Evolutionary conservation across 1,140 invertebrate genomes (phyloP), one percentile per base, ranked within the genome.

Genomic region (Sweltsa coloradensis): DNA sequence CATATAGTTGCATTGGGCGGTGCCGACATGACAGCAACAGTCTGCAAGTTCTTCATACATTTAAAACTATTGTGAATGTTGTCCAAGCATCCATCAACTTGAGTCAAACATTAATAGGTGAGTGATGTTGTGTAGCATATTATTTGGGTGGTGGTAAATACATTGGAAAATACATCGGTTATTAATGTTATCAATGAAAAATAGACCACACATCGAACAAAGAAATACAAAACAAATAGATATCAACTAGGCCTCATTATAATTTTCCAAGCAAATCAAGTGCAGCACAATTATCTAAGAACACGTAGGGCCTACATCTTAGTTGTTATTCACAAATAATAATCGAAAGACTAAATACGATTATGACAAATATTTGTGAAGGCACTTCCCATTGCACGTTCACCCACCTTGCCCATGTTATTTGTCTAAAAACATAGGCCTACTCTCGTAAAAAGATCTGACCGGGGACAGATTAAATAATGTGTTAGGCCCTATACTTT

Each of bases 21-120:
- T 69, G 66, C 46, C 57, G 64, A 53, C 56, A 64, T 51, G 52
- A 53, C 47, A 59, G 60, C 23, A 56, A 66, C 45, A 56, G 52
- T 27, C 55, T 68, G 46, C 59, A 76, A 55, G 66, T 75, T 23
- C 58, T 88, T 2, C 69, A 80, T 57, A 72, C 68, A 18, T 83
- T 85, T 60, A 55, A 71, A 7, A 66, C 73, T 22, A 66, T 74
- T 53, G 51, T 73, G 18, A 85, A 81, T 59, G 69, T 85, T 23
- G 76, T 86, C 45, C 85, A 88, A 68, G 83, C 83, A n/a, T 81
- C 80, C 6, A 70, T 85, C 3, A 86, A 86, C 61, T 72, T 73
- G 50, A 74, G 66, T 49, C 70, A 70, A 27, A 78, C 75, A 5
- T 58, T 84, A 45, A 55, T 85, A 34, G 76, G 75, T 58, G 51